Evolutionary conservation across 2,113 vertebrate species (phyloP).

Genomic region (Corythaixoides concolor): DNA sequence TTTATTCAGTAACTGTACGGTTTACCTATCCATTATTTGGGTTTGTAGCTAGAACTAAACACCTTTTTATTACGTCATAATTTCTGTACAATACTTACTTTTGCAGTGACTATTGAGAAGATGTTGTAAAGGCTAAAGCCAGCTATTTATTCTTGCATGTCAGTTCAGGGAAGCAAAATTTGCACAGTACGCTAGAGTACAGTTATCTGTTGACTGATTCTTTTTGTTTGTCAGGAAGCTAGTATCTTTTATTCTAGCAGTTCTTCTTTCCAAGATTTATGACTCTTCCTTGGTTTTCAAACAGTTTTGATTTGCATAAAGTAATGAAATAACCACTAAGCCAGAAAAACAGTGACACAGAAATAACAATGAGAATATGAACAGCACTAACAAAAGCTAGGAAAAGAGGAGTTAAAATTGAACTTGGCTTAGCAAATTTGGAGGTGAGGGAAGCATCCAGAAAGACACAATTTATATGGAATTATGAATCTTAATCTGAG

Average conservation of each 20-base stretch:
- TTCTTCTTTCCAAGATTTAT: neutral
- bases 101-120: neutral
- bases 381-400: neutral
- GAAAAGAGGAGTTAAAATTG: neutral
- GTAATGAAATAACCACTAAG: neutral
- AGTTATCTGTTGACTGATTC: neutral
- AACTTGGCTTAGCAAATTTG: neutral
- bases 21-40: neutral
- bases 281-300: neutral
- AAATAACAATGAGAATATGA: neutral
- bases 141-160: neutral
- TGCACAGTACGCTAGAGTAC: neutral
- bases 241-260: neutral
- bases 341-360: neutral
- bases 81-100: neutral
- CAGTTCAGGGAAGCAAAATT: neutral
- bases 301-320: conserved; percentile 15
- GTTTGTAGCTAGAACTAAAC: neutral
- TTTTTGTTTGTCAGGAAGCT: conserved; percentile 10
- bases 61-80: neutral
- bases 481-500: neutral
- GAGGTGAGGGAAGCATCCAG: neutral
- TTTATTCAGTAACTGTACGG: neutral
- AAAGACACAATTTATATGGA: neutral
- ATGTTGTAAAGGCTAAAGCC: neutral